phyloP scores from a whole-genome alignment of 2,113 vertebrate genomes.

The Lepisosteus osseus region DNA sequence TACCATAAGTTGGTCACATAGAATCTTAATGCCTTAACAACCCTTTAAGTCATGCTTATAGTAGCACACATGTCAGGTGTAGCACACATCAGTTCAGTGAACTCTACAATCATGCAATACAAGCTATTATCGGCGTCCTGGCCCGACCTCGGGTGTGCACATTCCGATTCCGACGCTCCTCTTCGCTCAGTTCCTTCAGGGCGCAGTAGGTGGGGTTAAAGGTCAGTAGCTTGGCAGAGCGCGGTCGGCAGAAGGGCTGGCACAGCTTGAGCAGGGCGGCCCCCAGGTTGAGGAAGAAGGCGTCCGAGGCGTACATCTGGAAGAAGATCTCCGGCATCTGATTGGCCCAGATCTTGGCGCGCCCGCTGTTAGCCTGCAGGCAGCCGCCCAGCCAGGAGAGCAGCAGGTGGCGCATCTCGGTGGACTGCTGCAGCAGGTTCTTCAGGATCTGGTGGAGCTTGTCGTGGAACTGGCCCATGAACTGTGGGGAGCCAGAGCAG shows the following conservation, averaged over 20 bases:
- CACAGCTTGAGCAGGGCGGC: constrained; percentile 90
- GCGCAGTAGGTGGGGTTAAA: constrained; percentile 94
- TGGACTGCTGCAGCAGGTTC: constrained; percentile 86
- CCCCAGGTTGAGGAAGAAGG: constrained; percentile 92
- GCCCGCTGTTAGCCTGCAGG: constrained; percentile 86
- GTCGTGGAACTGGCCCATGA: constrained; percentile 93
- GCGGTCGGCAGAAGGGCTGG: constrained; percentile 93
- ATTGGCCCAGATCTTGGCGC: constrained; percentile 96
- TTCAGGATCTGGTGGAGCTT: constrained; percentile 93
- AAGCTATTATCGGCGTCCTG: neutral
- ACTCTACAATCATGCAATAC: too few species aligned
- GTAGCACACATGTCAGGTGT: too few species aligned
- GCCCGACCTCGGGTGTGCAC: constrained; percentile 84
- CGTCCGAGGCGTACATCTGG: constrained; percentile 93
- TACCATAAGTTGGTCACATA: too few species aligned
- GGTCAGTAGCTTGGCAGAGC: constrained; percentile 82
- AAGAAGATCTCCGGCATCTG: constrained; percentile 98
- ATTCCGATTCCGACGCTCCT: constrained; percentile 83
- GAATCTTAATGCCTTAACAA: too few species aligned
- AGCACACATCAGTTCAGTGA: too few species aligned
- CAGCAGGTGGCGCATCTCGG: constrained; percentile 87
- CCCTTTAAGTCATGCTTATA: too few species aligned
- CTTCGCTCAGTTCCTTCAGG: constrained; percentile 88
- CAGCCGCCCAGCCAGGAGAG: constrained; percentile 93
- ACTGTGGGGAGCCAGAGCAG: constrained; percentile 56